phyloP scores from a whole-genome alignment of 2,113 vertebrate genomes.

The Nettapus auritus region DNA sequence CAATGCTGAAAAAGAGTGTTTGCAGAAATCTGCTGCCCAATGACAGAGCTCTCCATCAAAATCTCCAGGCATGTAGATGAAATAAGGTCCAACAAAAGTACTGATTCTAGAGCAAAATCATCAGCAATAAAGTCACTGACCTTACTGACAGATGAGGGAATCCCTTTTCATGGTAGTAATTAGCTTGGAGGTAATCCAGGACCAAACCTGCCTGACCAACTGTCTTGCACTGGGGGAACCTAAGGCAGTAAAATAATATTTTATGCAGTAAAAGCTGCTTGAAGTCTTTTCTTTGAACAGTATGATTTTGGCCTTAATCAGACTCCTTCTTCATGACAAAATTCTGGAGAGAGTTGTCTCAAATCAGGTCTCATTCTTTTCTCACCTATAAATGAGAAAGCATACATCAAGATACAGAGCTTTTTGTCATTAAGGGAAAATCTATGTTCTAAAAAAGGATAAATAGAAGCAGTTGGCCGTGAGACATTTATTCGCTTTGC shows the following conservation, averaged over 20 bases:
- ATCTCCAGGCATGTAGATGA: not conserved
- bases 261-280: not conserved
- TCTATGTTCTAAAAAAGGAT: not conserved
- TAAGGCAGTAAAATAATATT: not conserved
- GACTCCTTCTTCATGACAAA: not conserved
- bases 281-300: not conserved
- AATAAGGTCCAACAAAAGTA: not conserved
- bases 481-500: not conserved
- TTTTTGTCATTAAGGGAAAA: not conserved
- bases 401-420: not conserved
- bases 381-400: not conserved
- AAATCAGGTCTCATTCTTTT: not conserved
- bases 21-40: not conserved
- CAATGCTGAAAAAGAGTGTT: not conserved
- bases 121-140: not conserved
- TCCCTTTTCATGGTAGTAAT: not conserved
- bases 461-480: not conserved
- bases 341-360: not conserved
- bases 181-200: not conserved
- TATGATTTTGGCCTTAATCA: not conserved
- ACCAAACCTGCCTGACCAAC: not conserved
- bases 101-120: not conserved
- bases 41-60: not conserved
- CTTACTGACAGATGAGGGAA: not conserved
- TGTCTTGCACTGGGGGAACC: not conserved